Conservation (phyloP, 2,888 invertebrate genomes). For the Dynastes grantii region DNA sequence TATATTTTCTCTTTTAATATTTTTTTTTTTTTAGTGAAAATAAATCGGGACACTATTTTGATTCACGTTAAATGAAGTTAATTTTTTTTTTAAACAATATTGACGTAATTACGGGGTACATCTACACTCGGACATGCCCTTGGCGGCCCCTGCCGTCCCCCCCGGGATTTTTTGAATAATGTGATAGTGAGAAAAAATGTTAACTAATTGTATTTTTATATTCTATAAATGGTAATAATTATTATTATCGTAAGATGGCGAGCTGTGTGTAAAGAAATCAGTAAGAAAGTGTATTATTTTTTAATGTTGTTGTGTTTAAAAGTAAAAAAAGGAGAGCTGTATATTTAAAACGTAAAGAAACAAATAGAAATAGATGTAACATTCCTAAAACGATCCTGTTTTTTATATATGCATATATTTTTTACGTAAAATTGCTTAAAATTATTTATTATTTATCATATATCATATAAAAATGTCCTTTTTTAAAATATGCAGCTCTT, state of each 20-base stretch:
- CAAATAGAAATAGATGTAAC: no score
- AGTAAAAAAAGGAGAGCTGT: neutral
- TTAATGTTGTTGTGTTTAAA: neutral
- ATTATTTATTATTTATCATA: no score
- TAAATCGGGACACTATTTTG: neutral
- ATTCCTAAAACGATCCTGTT: no score
- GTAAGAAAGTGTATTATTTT: slow-evolving; percentile 1
- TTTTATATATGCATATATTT: no score
- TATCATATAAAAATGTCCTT: neutral
- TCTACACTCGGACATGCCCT: neutral
- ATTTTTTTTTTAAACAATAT: neutral
- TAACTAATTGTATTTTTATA: slow-evolving; percentile 66
- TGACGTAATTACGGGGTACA: neutral
- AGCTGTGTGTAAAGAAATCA: slow-evolving; percentile 38
- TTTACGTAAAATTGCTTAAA: no score
- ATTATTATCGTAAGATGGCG: slow-evolving; percentile 59
- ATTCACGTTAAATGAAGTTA: neutral
- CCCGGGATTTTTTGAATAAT: slow-evolving; percentile 50
- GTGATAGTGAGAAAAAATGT: slow-evolving; percentile 64
- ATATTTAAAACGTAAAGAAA: no score
- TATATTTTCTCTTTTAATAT: neutral
- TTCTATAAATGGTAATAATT: slow-evolving; percentile 56
- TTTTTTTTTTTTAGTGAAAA: neutral
- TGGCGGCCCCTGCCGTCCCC: neutral
- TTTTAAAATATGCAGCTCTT: slow-evolving; percentile 17